phyloP scores from a whole-genome alignment of 2,113 vertebrate species.

The Procavia capensis region DNA sequence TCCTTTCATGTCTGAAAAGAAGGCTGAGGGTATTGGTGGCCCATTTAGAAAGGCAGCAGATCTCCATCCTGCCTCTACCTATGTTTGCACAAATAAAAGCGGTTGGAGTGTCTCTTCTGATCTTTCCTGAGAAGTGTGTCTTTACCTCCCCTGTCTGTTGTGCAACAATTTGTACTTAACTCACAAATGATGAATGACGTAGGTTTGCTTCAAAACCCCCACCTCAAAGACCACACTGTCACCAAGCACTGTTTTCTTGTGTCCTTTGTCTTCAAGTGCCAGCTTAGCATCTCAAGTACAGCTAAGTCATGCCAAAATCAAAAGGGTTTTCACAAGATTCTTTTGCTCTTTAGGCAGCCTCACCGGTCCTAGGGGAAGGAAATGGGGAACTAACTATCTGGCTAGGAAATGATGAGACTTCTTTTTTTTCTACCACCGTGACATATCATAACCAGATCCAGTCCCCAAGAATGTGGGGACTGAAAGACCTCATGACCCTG shows the following conservation, averaged over 20 bases:
- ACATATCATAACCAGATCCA: background rate
- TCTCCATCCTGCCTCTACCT: background rate
- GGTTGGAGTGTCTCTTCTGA: background rate
- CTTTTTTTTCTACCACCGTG: background rate
- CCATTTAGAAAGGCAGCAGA: background rate
- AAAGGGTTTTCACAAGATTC: background rate
- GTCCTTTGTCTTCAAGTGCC: background rate
- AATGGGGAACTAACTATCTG: background rate
- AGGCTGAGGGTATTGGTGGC: background rate
- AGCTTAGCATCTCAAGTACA: background rate
- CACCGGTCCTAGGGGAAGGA: background rate
- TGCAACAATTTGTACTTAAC: background rate
- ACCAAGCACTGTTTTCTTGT: background rate
- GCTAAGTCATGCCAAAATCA: background rate
- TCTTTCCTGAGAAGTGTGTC: background rate
- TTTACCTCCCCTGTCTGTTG: background rate
- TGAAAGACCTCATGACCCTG: background rate
- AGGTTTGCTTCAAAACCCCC: background rate
- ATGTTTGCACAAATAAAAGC: background rate
- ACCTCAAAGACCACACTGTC: background rate
- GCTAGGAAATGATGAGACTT: background rate
- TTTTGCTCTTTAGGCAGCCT: background rate
- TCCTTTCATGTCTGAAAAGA: background rate
- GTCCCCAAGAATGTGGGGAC: background rate
- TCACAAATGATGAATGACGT: background rate